phyloP scores from a whole-genome alignment of 2,797 vertebrate species.

The Hippoglossus hippoglossus region DNA sequence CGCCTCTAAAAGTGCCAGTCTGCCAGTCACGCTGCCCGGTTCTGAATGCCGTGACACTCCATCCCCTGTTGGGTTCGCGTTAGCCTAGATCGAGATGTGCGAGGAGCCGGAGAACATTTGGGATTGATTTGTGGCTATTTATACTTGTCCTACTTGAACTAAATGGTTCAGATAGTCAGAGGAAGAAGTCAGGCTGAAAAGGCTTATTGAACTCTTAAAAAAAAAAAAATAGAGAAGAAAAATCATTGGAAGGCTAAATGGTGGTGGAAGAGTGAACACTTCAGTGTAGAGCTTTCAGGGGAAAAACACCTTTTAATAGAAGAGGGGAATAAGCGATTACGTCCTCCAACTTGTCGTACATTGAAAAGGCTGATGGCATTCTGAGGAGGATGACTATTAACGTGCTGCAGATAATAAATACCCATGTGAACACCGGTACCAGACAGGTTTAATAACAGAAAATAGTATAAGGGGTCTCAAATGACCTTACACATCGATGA shows the following conservation, averaged over 20 bases:
- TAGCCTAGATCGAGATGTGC: constrained; percentile 83
- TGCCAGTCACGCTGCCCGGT: constrained; percentile 62
- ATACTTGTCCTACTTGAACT: constrained; percentile 86
- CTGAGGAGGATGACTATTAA: constrained; percentile 35
- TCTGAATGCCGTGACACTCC: constrained; percentile 61
- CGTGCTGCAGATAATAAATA: constrained; percentile 42
- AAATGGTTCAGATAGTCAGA: constrained; percentile 75
- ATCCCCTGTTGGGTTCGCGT: constrained; percentile 76
- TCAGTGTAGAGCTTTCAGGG: constrained; percentile 41
- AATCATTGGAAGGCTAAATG: constrained; percentile 62
- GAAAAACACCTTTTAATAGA: constrained; percentile 33
- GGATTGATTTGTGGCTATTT: constrained; percentile 88
- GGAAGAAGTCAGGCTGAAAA: constrained; percentile 61
- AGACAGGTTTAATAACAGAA: constrained; percentile 61
- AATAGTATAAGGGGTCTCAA: constrained; percentile 40
- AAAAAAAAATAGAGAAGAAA: constrained; percentile 40
- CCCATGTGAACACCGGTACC: constrained; percentile 8
- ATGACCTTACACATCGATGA: constrained; percentile 30
- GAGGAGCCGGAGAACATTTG: constrained; percentile 75
- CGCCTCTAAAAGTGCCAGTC: constrained; percentile 46
- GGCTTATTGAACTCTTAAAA: constrained; percentile 57
- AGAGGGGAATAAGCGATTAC: constrained; percentile 13
- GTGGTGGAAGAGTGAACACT: constrained; percentile 32
- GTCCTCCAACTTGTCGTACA: constrained; percentile 30
- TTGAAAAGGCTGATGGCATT: constrained; percentile 35